These are phyloP conservation scores for Catamblyrhynchus diadema DNA, from an alignment of 2,797 vertebrate species.

Conservation along the genomic window DNA sequence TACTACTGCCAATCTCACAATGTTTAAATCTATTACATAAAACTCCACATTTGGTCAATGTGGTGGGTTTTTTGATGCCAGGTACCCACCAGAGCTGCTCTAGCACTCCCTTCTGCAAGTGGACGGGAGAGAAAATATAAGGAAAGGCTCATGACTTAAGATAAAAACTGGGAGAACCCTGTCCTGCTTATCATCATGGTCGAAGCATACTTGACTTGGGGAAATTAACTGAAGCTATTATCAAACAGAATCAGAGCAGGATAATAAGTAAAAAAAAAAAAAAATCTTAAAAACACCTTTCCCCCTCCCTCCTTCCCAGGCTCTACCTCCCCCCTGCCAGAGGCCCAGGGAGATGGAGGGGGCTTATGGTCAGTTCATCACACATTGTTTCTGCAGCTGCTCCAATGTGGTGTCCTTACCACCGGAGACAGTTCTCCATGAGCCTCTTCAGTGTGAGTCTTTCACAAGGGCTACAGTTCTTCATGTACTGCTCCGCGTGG, in stretches of 20 bases:
- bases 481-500: accelerated
- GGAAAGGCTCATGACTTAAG: not conserved
- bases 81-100: not conserved
- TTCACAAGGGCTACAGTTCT: not conserved
- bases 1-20: not conserved
- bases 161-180: not conserved
- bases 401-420: not conserved
- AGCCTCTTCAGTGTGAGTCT: not conserved
- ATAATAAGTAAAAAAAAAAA: not conserved
- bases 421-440: no score
- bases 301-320: not conserved
- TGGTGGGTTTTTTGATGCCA: not conserved
- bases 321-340: accelerated
- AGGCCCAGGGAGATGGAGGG: not conserved
- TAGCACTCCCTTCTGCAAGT: not conserved
- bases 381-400: not conserved
- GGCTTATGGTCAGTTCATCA: not conserved
- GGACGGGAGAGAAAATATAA: not conserved
- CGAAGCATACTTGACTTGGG: not conserved
- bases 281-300: not conserved
- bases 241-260: not conserved
- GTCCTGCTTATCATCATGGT: not conserved
- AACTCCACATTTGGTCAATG: not conserved
- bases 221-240: not conserved
- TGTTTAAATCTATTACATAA: not conserved